These are phyloP conservation scores for Loriculus beryllinus DNA, from an alignment of 2,797 vertebrate genomes.

Conservation along the genomic window DNA sequence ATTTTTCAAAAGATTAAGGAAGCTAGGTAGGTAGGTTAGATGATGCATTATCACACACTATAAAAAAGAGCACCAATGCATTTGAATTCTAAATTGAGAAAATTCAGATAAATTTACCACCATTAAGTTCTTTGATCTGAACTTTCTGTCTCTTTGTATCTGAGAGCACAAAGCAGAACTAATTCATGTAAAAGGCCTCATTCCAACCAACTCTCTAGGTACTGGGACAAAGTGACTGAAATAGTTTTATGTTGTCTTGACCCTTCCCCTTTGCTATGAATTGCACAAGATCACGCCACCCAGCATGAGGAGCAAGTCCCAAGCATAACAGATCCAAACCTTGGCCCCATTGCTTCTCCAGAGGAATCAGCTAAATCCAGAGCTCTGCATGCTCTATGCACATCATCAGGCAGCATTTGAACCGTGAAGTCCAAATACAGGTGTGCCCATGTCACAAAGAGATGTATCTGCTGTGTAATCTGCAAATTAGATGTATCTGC, in stretches of 20 bases:
- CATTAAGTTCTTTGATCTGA: not conserved
- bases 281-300: not conserved
- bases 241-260: not conserved
- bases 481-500: not conserved
- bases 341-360: not conserved
- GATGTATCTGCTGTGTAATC: not conserved
- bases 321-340: not conserved
- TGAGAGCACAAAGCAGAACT: not conserved
- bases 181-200: not conserved
- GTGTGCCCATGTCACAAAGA: not conserved
- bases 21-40: not conserved
- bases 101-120: not conserved
- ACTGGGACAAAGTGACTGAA: not conserved
- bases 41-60: not conserved
- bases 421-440: rapidly evolving
- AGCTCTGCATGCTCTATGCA: not conserved
- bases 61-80: not conserved
- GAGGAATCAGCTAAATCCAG: not conserved
- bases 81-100: not conserved
- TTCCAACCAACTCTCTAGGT: not conserved
- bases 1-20: not conserved
- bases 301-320: not conserved
- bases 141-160: not conserved
- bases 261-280: not conserved
- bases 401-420: not conserved